Percentiles rank a stretch among this genome's conserved stretches.
Conservation (phyloP, 2,888 invertebrate species). For the Julus scandinavius region DNA sequence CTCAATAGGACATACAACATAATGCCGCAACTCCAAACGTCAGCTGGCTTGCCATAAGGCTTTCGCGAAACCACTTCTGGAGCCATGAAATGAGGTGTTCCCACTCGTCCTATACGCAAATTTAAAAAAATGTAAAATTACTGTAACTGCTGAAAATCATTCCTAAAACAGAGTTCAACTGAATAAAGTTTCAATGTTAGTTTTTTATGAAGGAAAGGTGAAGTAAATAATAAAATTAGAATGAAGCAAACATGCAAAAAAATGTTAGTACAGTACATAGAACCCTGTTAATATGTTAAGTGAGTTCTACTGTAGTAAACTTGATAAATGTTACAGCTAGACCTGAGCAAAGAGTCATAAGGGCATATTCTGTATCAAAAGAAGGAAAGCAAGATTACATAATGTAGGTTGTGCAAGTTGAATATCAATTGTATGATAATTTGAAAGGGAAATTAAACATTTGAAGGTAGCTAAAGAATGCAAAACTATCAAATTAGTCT, state of each 20-base stretch:
- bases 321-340: too few species aligned
- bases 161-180: not conserved
- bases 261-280: not conserved
- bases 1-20: conserved; percentile 92
- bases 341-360: too few species aligned
- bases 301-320: too few species aligned
- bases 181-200: not conserved
- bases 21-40: conserved; percentile 98
- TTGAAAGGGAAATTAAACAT: too few species aligned
- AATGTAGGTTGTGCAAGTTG: too few species aligned
- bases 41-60: conserved; percentile 89
- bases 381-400: too few species aligned
- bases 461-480: too few species aligned
- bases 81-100: conserved; percentile 97
- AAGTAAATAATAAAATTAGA: not conserved
- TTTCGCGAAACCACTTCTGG: conserved; percentile 95
- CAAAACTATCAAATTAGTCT: too few species aligned
- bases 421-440: too few species aligned
- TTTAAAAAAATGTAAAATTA: not conserved
- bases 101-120: conserved; percentile 80
- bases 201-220: not conserved
- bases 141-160: not conserved
- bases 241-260: not conserved
- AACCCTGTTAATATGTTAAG: too few species aligned
- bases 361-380: too few species aligned